These are phyloP conservation scores for Cantharis rufa DNA, from an alignment of 2,888 invertebrate species.

Conservation along the genomic window DNA sequence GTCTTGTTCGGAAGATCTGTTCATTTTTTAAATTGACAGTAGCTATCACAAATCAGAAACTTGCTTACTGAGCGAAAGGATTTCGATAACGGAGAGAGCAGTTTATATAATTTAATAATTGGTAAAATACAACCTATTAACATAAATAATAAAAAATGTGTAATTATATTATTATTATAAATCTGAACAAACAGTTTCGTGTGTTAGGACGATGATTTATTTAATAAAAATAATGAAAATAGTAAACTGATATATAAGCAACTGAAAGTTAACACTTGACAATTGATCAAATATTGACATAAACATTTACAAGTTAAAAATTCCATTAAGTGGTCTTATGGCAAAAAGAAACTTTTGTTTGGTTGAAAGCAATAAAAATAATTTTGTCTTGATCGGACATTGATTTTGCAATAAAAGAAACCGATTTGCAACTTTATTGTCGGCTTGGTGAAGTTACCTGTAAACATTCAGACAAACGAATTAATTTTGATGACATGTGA, in stretches of 20 bases:
- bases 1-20: not conserved
- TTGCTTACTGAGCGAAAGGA: not conserved
- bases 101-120: not conserved
- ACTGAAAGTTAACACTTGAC: not conserved
- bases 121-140: not conserved
- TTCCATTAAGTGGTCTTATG: not conserved
- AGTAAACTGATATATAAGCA: not conserved
- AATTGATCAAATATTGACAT: not conserved
- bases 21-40: not conserved
- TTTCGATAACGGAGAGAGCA: not conserved
- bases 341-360: not conserved
- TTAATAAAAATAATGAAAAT: not conserved
- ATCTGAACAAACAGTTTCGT: not conserved
- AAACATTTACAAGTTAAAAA: not conserved
- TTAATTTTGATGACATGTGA: slow-evolving; percentile 20
- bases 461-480: slow-evolving; percentile 11
- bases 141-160: not conserved
- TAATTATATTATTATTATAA: not conserved
- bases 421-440: not conserved
- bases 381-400: not conserved
- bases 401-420: not conserved
- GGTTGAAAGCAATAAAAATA: not conserved
- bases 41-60: not conserved
- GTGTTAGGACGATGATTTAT: not conserved
- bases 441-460: not conserved